These are phyloP conservation scores for Cyanistes caeruleus DNA, from an alignment of 2,113 vertebrate species.

Conservation along the genomic window DNA sequence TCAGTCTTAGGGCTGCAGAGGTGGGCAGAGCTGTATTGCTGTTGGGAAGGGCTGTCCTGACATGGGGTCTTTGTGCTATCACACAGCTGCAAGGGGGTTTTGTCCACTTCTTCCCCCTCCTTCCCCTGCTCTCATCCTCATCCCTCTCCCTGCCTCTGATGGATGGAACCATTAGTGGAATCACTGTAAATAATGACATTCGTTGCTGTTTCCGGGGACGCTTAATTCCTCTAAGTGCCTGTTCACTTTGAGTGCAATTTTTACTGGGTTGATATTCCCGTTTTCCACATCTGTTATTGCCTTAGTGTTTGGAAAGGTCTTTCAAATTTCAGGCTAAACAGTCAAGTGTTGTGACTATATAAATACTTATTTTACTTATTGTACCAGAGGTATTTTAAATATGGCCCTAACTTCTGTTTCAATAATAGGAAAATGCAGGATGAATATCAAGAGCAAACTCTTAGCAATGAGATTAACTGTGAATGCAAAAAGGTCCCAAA, in stretches of 20 bases:
- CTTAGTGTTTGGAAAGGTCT: constrained; percentile 55
- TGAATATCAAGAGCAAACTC: not conserved
- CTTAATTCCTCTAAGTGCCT: not conserved
- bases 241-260: not conserved
- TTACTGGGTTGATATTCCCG: too few species aligned
- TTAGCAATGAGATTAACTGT: not conserved
- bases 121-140: not conserved
- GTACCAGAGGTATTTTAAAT: constrained; percentile 12
- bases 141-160: constrained; percentile 70
- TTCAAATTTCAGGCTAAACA: constrained; percentile 54
- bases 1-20: not conserved
- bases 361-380: constrained; percentile 45
- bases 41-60: not conserved
- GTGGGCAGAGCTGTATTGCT: not conserved
- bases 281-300: constrained; percentile 46
- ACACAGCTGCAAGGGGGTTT: not conserved
- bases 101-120: too few species aligned
- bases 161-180: constrained; percentile 83
- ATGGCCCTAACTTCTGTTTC: not conserved
- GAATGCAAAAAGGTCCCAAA: not conserved
- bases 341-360: constrained; percentile 41
- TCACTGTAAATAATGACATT: constrained; percentile 86
- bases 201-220: not conserved
- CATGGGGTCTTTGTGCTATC: not conserved
- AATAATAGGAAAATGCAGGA: constrained; percentile 16